Conservation (phyloP, 2,888 invertebrate species). For the Leptinotarsa tumamoca region DNA sequence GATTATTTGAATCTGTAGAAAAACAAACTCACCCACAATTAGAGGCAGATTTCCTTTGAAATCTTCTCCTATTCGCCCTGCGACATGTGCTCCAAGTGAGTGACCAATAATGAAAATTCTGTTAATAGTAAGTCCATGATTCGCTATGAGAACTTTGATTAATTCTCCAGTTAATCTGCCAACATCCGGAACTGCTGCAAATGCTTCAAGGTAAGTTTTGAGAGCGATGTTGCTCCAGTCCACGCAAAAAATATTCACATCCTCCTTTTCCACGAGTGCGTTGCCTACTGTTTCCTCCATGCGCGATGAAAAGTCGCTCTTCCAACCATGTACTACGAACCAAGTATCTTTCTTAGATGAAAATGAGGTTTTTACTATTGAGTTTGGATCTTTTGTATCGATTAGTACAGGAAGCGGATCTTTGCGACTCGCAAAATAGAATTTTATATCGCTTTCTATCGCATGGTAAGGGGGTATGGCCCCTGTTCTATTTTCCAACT, state of each 20-base stretch:
- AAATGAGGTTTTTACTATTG: background rate
- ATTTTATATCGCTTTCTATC: conserved; percentile 44
- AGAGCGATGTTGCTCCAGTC: conserved; percentile 56
- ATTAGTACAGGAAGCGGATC: conserved; percentile 28
- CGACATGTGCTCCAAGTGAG: conserved; percentile 59
- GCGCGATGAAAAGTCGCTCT: conserved; percentile 50
- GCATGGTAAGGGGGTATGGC: background rate
- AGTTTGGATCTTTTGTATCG: background rate
- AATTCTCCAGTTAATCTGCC: conserved; percentile 52
- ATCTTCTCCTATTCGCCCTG: conserved; percentile 44
- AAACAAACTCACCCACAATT: too few relatives aligned
- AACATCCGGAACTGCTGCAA: conserved; percentile 48
- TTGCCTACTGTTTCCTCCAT: conserved; percentile 50
- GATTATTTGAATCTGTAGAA: too few relatives aligned
- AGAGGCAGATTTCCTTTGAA: too few relatives aligned
- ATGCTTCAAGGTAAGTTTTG: conserved; percentile 43
- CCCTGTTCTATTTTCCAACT: background rate
- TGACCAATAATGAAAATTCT: conserved; percentile 46
- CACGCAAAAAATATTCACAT: conserved; percentile 60
- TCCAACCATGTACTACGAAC: conserved; percentile 60
- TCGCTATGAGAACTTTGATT: conserved; percentile 31
- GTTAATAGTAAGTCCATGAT: conserved; percentile 32
- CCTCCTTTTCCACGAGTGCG: conserved; percentile 49
- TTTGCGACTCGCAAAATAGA: conserved; percentile 51
- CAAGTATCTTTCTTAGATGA: conserved; percentile 45